Evolutionary conservation across 2,113 vertebrate species (phyloP), one percentile per base, ranked within the genome.

Genomic region (Meles meles): DNA sequence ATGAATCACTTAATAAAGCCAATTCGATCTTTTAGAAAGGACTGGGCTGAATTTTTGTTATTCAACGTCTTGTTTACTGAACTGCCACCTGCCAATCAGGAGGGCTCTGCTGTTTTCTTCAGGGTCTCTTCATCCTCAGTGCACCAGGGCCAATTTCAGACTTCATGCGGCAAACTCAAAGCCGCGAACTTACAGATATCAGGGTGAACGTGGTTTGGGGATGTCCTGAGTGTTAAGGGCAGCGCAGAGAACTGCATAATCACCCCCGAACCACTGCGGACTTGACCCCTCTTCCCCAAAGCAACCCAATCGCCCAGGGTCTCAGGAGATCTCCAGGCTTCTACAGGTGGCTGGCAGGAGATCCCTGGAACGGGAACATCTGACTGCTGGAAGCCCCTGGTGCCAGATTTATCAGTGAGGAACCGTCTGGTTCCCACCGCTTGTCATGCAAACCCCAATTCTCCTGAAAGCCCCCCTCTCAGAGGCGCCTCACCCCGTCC

Each of bases 151-250:
- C 39, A 21, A 4, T 34, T 85, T 31, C 20, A 2, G 63, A 27
- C 42, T 39, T 86, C 17, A 61, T 3, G 9, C 0, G 1, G 5
- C 9, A 21, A 17, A 25, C 0, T 44, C 15, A 8, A 49, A 27
- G 81, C 42, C 61, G 15, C 1, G 0, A 71, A 39, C 25, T 23
- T n/a, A 39, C 25, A 61, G 20, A 2, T 37, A 18, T 29, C 39
- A 47, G 2, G 2, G 39, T 39, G 29, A 7, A 39, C 13, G 25
- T 2, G 0, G 5, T 6, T 34, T 21, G 7, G 5, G 5, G 34
- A 21, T 0, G 4, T 1, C 2, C 14, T 4, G n/a, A 90, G 25
- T 12, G 1, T 2, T 0, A 6, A 17, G 0, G 20, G 2, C 2
- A 31, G 13, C 3, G 23, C 6, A 11, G 4, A 76, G 57, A 55